Conservation (phyloP, 1,140 invertebrate species). For the Mycetomoellerius zeteki region DNA sequence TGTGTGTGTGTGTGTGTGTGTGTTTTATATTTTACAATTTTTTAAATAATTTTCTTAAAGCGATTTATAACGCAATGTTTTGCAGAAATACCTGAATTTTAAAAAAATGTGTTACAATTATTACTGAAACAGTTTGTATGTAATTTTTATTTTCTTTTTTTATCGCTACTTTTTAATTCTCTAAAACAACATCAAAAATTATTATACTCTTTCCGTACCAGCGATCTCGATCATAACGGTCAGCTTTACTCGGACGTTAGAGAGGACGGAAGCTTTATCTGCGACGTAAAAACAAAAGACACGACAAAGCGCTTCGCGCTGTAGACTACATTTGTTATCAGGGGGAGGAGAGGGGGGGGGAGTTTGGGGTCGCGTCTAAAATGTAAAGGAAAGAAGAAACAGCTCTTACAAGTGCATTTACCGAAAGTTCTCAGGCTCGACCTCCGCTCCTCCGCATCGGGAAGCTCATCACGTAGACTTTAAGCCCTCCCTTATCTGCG, state of each 20-base stretch:
- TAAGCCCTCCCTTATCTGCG: slow-evolving; percentile 86
- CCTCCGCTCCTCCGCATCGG: slow-evolving; percentile 81
- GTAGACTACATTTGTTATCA: slow-evolving; percentile 51
- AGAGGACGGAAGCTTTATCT: no score
- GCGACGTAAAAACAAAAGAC: slow-evolving; percentile 4
- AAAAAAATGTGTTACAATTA: background rate
- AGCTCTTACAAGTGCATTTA: slow-evolving; percentile 75
- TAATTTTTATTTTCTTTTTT: background rate
- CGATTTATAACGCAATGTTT: background rate
- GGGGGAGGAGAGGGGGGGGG: slow-evolving; percentile 19
- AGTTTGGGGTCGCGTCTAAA: slow-evolving; percentile 65
- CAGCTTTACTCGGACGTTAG: background rate
- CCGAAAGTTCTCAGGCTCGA: slow-evolving; percentile 86
- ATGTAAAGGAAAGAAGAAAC: slow-evolving; percentile 70
- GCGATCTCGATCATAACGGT: background rate
- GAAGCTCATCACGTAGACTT: slow-evolving; percentile 86
- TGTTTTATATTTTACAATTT: background rate
- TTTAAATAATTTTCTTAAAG: background rate
- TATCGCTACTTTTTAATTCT: background rate
- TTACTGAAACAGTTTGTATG: background rate
- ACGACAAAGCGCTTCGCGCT: slow-evolving; percentile 9
- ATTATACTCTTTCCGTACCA: background rate
- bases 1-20: no score
- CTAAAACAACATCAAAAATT: background rate
- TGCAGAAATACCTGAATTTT: background rate